Conservation (phyloP, 2,113 vertebrate genomes). For the Hassar affinis region DNA sequence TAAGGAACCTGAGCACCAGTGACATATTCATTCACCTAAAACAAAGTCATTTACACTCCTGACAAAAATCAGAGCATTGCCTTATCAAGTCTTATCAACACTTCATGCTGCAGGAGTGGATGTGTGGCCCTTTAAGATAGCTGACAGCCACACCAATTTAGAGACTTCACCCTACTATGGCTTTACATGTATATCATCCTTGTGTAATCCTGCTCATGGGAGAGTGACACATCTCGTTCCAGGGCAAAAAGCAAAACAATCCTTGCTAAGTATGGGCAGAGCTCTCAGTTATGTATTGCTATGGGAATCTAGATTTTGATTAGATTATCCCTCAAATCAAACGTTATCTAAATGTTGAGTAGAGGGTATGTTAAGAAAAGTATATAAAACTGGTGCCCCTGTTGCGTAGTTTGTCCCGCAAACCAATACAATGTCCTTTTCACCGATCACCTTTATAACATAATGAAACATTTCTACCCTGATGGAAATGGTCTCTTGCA, state of each 20-base stretch:
- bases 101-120: constrained; percentile 10
- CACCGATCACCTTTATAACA: background rate
- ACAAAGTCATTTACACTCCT: constrained; percentile 49
- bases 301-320: background rate
- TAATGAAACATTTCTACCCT: background rate
- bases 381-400: background rate
- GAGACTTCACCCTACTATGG: background rate
- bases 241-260: constrained; percentile 26
- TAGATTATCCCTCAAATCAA: background rate
- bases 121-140: constrained; percentile 38
- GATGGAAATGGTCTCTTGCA: background rate
- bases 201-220: constrained; percentile 17
- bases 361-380: too few species aligned
- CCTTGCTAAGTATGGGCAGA: constrained; percentile 10
- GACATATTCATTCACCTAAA: constrained; percentile 47
- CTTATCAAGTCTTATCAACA: constrained; percentile 42
- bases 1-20: constrained; percentile 11
- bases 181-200: constrained; percentile 37
- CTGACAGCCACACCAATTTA: constrained; percentile 5
- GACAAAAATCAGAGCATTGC: constrained; percentile 31
- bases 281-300: background rate
- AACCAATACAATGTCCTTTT: background rate
- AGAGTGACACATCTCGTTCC: background rate
- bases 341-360: background rate
- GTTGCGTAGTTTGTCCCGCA: background rate